phyloP scores from a whole-genome alignment of 2,113 vertebrate genomes.

The human region DNA sequence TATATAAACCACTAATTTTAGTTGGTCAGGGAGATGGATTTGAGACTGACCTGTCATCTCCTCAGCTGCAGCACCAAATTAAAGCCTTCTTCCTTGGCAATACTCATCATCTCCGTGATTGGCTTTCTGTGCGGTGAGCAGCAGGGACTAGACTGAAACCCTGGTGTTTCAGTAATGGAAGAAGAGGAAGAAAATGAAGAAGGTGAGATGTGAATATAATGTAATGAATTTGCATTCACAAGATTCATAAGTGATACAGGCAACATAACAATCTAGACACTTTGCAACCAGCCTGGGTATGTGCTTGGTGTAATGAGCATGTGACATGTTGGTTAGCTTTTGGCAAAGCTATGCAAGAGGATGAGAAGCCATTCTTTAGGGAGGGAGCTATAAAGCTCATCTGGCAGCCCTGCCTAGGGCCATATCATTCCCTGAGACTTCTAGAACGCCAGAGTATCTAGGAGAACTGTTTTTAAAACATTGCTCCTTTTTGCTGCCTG shows the following conservation, averaged over 20 bases:
- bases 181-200: neutral
- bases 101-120: too few species aligned
- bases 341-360: neutral
- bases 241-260: neutral
- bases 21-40: too few species aligned
- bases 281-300: neutral
- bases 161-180: neutral
- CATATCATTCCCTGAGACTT: neutral
- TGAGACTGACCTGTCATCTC: too few species aligned
- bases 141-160: too few species aligned
- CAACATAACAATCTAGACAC: neutral
- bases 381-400: neutral
- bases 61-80: too few species aligned
- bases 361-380: neutral
- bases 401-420: neutral
- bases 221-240: neutral
- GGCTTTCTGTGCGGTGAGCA: too few species aligned
- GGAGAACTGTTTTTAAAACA: neutral
- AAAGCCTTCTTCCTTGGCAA: too few species aligned
- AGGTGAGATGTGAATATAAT: neutral
- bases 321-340: neutral
- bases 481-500: neutral
- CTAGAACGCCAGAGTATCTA: neutral
- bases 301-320: neutral
- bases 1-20: too few species aligned